Percentiles rank a stretch among this genome's conserved stretches.
phyloP scores from a whole-genome alignment of 2,888 invertebrate species.

The Coecobrya sp. region DNA sequence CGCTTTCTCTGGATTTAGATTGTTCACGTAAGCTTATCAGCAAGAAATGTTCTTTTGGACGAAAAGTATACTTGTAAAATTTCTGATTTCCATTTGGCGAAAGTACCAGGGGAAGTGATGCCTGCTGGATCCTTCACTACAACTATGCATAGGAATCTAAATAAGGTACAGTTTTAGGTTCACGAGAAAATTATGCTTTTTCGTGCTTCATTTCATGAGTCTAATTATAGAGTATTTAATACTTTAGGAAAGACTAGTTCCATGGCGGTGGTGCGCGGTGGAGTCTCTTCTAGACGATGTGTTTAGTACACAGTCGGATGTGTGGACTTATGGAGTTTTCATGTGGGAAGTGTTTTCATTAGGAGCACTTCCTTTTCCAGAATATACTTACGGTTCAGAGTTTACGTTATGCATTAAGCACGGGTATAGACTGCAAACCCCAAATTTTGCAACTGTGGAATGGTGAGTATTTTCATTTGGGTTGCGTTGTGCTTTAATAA shows the following conservation, averaged over 20 bases:
- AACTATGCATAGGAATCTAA: not conserved
- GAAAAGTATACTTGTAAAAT: conserved; percentile 38
- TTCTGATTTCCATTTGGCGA: conserved; percentile 57
- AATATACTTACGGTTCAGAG: conserved; percentile 47
- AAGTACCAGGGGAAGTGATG: not conserved
- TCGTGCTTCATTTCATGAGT: too few species aligned
- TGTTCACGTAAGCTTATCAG: conserved; percentile 38
- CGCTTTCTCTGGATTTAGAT: not conserved
- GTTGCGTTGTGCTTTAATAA: not conserved
- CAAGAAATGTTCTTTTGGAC: conserved; percentile 61
- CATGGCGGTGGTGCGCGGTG: conserved; percentile 57
- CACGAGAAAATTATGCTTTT: not conserved
- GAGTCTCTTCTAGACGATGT: conserved; percentile 63
- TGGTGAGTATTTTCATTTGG: not conserved
- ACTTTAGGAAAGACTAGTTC: conserved; percentile 24
- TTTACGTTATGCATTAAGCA: conserved; percentile 66
- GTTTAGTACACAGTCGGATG: conserved; percentile 42
- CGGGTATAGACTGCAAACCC: conserved; percentile 52
- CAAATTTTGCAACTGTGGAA: conserved; percentile 37
- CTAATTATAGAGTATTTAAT: too few species aligned
- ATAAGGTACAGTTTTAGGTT: not conserved
- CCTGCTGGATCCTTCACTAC: not conserved
- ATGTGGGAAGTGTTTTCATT: conserved; percentile 63
- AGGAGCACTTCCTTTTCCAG: conserved; percentile 43
- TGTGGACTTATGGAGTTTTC: conserved; percentile 64